These are phyloP conservation scores for Hydrotaea diabolus DNA, from an alignment of 2,888 invertebrate species.

Conservation along the genomic window DNA sequence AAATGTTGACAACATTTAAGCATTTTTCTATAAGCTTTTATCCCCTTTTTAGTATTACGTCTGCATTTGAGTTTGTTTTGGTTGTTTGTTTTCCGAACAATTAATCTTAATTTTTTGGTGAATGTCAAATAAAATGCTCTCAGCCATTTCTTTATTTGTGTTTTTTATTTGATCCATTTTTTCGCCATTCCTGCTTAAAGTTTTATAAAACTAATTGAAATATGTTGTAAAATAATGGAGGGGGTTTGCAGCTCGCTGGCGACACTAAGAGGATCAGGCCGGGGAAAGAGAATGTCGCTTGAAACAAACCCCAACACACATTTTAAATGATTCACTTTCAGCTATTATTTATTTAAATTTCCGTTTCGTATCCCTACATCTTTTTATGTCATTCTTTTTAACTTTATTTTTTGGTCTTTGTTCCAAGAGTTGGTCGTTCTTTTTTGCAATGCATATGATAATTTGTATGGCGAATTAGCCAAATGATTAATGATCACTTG, in stretches of 20 bases:
- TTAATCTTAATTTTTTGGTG: conserved; percentile 51
- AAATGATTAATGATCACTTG: conserved; percentile 21
- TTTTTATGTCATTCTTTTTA: not conserved
- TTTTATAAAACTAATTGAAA: conserved; percentile 38
- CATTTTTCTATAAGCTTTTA: not conserved
- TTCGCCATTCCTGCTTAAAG: conserved; percentile 1
- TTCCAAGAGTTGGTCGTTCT: no score
- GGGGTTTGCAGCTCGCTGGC: no score
- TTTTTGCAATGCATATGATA: conserved; percentile 1
- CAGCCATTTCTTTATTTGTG: conserved; percentile 12
- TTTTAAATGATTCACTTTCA: no score
- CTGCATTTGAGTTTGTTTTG: conserved; percentile 8
- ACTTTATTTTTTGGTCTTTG: not conserved
- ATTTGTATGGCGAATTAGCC: conserved; percentile 11
- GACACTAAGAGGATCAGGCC: no score
- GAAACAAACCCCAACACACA: no score
- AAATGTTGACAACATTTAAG: not conserved
- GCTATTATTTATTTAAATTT: no score
- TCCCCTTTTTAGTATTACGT: not conserved
- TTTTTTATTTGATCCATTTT: not conserved
- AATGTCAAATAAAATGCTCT: conserved; percentile 42
- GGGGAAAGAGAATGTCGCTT: no score
- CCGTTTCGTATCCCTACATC: no score
- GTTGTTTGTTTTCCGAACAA: conserved; percentile 31
- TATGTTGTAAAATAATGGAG: not conserved